Conservation (phyloP, 2,888 invertebrate genomes). For the Spodoptera littoralis region DNA sequence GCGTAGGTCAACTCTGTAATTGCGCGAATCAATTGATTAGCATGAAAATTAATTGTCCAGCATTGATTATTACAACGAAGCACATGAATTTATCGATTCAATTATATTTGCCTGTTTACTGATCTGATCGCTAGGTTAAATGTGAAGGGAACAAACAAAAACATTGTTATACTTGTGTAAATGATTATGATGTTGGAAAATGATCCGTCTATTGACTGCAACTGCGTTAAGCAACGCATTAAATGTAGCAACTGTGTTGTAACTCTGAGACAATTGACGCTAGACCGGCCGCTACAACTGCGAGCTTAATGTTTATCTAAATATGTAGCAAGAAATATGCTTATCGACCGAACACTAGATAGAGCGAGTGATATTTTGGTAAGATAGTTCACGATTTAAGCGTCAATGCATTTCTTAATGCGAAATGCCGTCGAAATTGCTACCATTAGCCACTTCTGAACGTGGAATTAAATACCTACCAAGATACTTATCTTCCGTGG, state of each 20-base stretch:
- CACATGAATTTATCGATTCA: conserved; percentile 65
- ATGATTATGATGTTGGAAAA: conserved; percentile 30
- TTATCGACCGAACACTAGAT: conserved; percentile 39
- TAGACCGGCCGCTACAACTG: conserved; percentile 11
- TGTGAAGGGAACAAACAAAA: conserved; percentile 59
- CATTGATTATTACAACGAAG: conserved; percentile 50
- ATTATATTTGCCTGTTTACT: conserved; percentile 58
- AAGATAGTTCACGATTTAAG: conserved; percentile 47
- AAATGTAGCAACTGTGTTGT: conserved; percentile 38
- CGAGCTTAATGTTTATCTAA: conserved; percentile 45
- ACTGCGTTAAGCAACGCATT: conserved; percentile 28
- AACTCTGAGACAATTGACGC: conserved; percentile 48
- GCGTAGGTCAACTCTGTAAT: conserved; percentile 74
- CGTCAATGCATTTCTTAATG: conserved; percentile 42
- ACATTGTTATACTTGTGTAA: conserved; percentile 36
- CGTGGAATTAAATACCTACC: conserved; percentile 45
- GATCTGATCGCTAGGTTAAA: conserved; percentile 55
- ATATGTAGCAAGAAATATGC: conserved; percentile 46
- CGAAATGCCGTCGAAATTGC: conserved; percentile 33
- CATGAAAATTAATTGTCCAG: conserved; percentile 73
- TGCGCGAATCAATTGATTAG: conserved; percentile 78
- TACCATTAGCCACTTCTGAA: conserved; percentile 44
- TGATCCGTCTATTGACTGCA: conserved; percentile 36
- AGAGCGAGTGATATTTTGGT: conserved; percentile 38
- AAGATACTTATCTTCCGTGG: conserved; percentile 41